A percentile compares a stretch with the other conserved stretches of the same genome.
phyloP scores from a whole-genome alignment of 2,797 vertebrate species.

The Simalia tracyae region DNA sequence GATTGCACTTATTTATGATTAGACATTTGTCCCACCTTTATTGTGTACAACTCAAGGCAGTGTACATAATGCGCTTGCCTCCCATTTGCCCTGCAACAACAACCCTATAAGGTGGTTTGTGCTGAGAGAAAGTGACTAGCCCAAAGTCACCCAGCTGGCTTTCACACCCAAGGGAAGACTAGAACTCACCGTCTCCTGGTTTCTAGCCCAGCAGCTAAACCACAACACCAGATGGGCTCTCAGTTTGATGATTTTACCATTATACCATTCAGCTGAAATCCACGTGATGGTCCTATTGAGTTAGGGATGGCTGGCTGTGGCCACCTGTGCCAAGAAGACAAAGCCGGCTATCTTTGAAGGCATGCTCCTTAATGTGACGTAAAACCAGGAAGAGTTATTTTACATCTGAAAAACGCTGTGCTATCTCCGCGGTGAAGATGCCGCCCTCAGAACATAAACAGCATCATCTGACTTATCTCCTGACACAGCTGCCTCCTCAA shows the following conservation, averaged over 20 bases:
- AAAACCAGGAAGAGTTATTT: slow-evolving; percentile 45
- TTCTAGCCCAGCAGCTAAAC: background rate
- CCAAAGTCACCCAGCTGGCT: too few species aligned
- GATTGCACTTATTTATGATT: too few species aligned
- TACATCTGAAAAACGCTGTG: slow-evolving; percentile 25
- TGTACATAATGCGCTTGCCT: too few species aligned
- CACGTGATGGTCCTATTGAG: slow-evolving; percentile 42
- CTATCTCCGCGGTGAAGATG: slow-evolving; percentile 47
- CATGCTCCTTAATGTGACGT: slow-evolving; percentile 4
- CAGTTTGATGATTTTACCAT: slow-evolving; percentile 29
- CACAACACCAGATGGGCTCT: background rate
- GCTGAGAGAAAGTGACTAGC: too few species aligned
- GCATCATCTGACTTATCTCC: slow-evolving; percentile 59
- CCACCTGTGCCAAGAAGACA: slow-evolving; percentile 44
- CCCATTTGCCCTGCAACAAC: too few species aligned
- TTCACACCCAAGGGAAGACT: background rate
- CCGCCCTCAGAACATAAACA: slow-evolving; percentile 49
- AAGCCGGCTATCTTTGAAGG: slow-evolving; percentile 35
- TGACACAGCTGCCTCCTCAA: slow-evolving; percentile 51
- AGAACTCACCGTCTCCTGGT: background rate
- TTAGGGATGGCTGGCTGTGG: slow-evolving; percentile 53
- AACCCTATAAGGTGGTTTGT: too few species aligned
- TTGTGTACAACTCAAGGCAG: too few species aligned
- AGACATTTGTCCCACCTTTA: too few species aligned
- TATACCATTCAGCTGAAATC: slow-evolving; percentile 48